These are phyloP conservation scores for Apamea anceps DNA, from an alignment of 2,888 invertebrate species.

Conservation along the genomic window DNA sequence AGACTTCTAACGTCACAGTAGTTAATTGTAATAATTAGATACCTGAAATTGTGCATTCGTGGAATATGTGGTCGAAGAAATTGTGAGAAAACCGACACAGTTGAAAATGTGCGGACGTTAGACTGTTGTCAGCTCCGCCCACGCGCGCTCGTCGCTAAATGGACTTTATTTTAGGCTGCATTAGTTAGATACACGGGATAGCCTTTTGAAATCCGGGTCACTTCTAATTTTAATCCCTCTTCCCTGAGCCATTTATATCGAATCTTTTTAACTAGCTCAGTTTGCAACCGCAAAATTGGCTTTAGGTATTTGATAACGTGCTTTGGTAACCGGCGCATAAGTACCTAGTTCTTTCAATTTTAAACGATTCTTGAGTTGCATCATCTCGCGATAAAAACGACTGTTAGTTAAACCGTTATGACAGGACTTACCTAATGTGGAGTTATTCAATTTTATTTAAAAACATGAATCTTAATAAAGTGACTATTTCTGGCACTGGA, in stretches of 20 bases:
- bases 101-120: slow-evolving; percentile 69
- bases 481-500: slow-evolving; percentile 24
- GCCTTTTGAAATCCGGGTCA: slow-evolving; percentile 75
- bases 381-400: neutral
- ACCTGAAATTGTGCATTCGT: slow-evolving; percentile 48
- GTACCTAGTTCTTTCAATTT: neutral
- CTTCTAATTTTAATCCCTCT: slow-evolving; percentile 72
- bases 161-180: slow-evolving; percentile 77
- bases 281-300: slow-evolving; percentile 29
- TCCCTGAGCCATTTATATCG: slow-evolving; percentile 68
- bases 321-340: slow-evolving; percentile 1
- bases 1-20: neutral
- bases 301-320: slow-evolving; percentile 29
- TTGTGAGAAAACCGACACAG: slow-evolving; percentile 67
- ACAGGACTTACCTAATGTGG: slow-evolving; percentile 4
- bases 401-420: neutral
- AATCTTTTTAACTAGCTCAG: slow-evolving; percentile 68
- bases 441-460: neutral
- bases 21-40: neutral
- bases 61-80: slow-evolving; percentile 62
- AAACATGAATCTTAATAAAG: slow-evolving; percentile 6
- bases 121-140: slow-evolving; percentile 70
- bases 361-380: slow-evolving; percentile 8
- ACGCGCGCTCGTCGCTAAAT: slow-evolving; percentile 69
- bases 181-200: slow-evolving; percentile 69